Percentiles rank a stretch among this genome's conserved stretches.
Conservation (phyloP, 2,888 invertebrate species). For the Fabriciana adippe region DNA sequence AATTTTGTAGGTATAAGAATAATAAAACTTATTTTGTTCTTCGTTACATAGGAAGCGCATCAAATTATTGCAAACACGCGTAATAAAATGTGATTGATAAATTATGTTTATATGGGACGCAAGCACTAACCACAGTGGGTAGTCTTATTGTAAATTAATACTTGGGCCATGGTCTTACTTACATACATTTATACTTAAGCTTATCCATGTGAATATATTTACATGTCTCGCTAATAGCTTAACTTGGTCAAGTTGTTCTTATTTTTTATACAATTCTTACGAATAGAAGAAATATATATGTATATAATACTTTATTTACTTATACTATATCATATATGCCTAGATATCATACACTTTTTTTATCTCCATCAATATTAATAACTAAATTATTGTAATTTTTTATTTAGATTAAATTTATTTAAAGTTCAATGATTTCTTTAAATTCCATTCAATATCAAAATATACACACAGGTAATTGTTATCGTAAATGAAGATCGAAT, state of each 20-base stretch:
- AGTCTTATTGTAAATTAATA: constrained; percentile 26
- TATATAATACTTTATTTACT: no score
- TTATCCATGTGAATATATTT: constrained; percentile 1
- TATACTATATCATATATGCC: no score
- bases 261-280: not conserved
- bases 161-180: constrained; percentile 24
- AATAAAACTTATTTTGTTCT: not conserved
- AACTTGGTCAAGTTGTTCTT: constrained; percentile 5
- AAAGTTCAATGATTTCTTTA: no score
- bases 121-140: constrained; percentile 27
- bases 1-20: no score
- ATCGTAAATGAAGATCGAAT: no score
- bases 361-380: no score
- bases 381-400: no score
- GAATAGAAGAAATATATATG: no score
- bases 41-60: not conserved
- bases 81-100: constrained; percentile 17
- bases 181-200: not conserved
- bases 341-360: no score
- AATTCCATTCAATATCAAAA: no score
- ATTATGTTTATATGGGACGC: constrained; percentile 18
- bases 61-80: constrained; percentile 1
- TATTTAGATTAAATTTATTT: no score
- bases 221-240: constrained; percentile 15
- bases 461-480: no score